Percentiles rank a stretch among this genome's conserved stretches.
Evolutionary conservation across 2,797 vertebrate genomes (phyloP).

Genomic region (Anomalospiza imberbis): DNA sequence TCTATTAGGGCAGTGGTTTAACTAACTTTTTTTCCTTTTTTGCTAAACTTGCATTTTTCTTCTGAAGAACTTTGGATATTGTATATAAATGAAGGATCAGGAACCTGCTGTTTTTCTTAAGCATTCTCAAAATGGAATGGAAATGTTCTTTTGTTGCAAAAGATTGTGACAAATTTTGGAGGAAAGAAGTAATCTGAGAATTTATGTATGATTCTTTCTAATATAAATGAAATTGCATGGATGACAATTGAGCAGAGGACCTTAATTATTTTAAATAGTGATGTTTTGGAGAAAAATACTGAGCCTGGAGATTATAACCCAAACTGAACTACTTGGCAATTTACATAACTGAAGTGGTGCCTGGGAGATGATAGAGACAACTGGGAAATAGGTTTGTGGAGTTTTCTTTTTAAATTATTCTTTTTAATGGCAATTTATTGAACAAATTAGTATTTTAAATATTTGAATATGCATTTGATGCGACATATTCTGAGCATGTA

Average conservation of each 20-base stretch:
- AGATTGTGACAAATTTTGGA: neutral
- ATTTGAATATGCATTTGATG: neutral
- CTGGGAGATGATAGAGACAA: neutral
- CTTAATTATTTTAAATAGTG: neutral
- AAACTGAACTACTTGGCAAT: neutral
- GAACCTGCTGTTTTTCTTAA: neutral
- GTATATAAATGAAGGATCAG: neutral
- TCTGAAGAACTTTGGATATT: neutral
- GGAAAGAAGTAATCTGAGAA: neutral
- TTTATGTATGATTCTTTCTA: neutral
- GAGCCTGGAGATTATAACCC: neutral
- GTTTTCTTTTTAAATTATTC: neutral
- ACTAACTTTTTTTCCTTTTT: neutral
- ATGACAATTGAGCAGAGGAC: neutral
- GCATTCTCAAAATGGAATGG: neutral
- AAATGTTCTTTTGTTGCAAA: neutral
- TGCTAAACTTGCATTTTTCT: neutral
- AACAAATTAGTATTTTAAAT: neutral
- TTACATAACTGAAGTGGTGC: neutral
- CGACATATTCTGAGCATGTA: neutral
- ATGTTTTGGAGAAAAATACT: neutral
- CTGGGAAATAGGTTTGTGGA: neutral
- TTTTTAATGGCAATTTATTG: neutral
- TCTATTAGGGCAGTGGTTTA: neutral
- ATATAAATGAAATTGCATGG: neutral